A percentile compares a stretch with the other conserved stretches of the same genome.
Conservation (phyloP, 2,888 invertebrate species). For the Criorhina ranunculi region DNA sequence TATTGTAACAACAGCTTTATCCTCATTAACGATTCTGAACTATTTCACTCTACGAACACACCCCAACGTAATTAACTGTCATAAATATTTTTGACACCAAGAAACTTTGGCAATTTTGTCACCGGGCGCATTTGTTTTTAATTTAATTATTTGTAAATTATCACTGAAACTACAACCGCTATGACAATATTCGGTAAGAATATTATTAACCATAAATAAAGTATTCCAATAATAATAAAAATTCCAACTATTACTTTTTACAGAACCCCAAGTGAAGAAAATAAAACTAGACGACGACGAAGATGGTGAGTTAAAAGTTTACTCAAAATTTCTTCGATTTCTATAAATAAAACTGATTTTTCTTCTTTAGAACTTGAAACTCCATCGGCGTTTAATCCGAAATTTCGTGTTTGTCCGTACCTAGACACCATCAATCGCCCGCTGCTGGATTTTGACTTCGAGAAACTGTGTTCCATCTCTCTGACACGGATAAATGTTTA, state of each 20-base stretch:
- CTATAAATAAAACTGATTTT: not conserved
- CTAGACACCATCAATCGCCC: constrained; percentile 99
- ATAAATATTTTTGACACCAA: constrained; percentile 10
- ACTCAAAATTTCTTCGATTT: not conserved
- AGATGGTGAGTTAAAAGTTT: constrained; percentile 41
- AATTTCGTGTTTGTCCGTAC: constrained; percentile 94
- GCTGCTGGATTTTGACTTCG: constrained; percentile 99
- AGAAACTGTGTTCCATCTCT: constrained; percentile 99
- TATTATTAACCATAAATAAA: not conserved
- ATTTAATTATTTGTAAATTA: constrained; percentile 11
- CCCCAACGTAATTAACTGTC: not conserved
- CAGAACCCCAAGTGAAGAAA: constrained; percentile 57
- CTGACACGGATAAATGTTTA: constrained; percentile 99
- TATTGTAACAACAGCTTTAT: too few relatives aligned
- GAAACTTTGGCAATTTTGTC: not conserved
- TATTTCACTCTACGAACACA: not conserved
- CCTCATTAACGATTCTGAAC: constrained; percentile 11
- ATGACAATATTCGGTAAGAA: constrained; percentile 55
- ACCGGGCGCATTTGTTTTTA: constrained; percentile 25
- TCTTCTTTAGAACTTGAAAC: constrained; percentile 79
- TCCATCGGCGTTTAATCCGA: constrained; percentile 84
- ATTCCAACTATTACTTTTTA: not conserved
- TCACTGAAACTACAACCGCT: not conserved
- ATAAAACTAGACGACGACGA: constrained; percentile 50
- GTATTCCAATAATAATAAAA: not conserved